These are phyloP conservation scores for Bos taurus DNA, from an alignment of 2,113 vertebrate species.

Conservation along the genomic window ARS-UCD2.0 NC_037331.1:47401501-47402000, in stretches of 20 bases:
- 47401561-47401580: neutral
- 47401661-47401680: neutral
- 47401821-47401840: neutral
- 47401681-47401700: neutral
- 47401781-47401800: neutral
- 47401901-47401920: neutral
- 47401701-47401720: neutral
- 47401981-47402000: neutral
- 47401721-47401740: neutral
- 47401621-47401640: neutral
- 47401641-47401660: neutral
- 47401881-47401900: neutral
- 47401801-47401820: neutral
- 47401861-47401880: neutral
- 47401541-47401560: neutral
- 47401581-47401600: neutral
- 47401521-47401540: neutral
- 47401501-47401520: neutral
- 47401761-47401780: neutral
- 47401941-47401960: neutral
- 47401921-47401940: neutral
- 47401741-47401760: neutral
- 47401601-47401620: neutral
- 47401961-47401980: neutral
- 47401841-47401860: neutral